phyloP scores from a whole-genome alignment of 2,888 invertebrate species.

The Cerastoderma edule region DNA sequence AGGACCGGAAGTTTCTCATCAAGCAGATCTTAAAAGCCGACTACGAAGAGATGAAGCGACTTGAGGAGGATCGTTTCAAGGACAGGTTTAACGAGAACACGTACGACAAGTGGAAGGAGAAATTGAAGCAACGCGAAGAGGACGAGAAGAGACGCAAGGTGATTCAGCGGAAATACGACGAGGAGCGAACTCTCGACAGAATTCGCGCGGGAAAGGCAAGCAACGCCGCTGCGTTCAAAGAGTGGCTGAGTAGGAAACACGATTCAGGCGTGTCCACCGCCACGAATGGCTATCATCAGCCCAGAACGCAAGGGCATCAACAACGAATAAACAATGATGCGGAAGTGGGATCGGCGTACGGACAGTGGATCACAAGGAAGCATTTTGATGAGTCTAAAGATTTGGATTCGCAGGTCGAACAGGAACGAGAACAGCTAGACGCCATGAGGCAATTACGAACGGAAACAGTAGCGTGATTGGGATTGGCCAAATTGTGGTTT shows the following conservation, averaged over 20 bases:
- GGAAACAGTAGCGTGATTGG: not conserved
- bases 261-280: too few species aligned
- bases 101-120: conserved; percentile 64
- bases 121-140: conserved; percentile 53
- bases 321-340: too few species aligned
- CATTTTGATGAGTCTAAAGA: conserved; percentile 36
- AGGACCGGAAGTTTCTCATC: conserved; percentile 69
- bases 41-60: conserved; percentile 55
- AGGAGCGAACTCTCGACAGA: conserved; percentile 44
- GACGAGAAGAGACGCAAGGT: conserved; percentile 54
- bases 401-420: conserved; percentile 28
- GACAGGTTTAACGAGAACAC: conserved; percentile 51
- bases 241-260: conserved; percentile 59
- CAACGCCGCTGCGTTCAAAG: conserved; percentile 50
- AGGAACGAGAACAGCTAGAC: conserved; percentile 25
- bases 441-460: conserved; percentile 10
- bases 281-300: too few species aligned
- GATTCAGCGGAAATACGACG: conserved; percentile 52
- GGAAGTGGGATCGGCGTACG: conserved; percentile 42
- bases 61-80: conserved; percentile 62
- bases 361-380: conserved; percentile 42
- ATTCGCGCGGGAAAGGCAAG: conserved; percentile 33
- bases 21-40: conserved; percentile 68
- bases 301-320: too few species aligned
- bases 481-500: too few species aligned